These are phyloP conservation scores for Clytia hemisphaerica DNA, from an alignment of 30 jellyfish, hydroid and myxozoan genomes.

Conservation along the genomic window DNA sequence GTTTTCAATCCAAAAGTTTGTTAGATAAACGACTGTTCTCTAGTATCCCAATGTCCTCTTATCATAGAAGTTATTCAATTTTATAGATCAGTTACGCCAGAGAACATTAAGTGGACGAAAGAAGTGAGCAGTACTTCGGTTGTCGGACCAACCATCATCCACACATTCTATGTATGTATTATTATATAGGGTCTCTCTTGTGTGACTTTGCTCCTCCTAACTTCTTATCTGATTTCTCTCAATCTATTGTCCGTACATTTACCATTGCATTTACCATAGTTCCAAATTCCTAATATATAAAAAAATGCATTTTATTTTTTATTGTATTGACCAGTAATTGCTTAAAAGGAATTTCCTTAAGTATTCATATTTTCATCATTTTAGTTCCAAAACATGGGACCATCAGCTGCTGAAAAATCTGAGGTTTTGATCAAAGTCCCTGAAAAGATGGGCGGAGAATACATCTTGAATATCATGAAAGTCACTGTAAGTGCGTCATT, in stretches of 20 bases:
- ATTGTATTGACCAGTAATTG: too few species aligned
- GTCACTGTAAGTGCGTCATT: conserved; percentile 59
- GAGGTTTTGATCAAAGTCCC: conserved; percentile 53
- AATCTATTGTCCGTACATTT: too few species aligned
- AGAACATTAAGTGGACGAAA: conserved; percentile 39
- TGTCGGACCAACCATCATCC: conserved; percentile 51
- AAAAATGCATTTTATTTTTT: too few species aligned
- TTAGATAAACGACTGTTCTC: too few species aligned
- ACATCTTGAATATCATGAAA: conserved; percentile 47
- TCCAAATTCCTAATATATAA: too few species aligned
- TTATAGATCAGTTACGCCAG: conserved; percentile 59
- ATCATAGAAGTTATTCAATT: not conserved
- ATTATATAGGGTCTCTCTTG: too few species aligned
- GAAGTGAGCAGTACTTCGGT: not conserved
- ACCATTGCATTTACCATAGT: too few species aligned
- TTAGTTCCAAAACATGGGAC: conserved; percentile 87
- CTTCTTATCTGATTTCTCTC: too few species aligned
- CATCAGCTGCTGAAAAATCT: conserved; percentile 71
- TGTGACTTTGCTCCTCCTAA: too few species aligned
- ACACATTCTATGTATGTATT: conserved; percentile 67
- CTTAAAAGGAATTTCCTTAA: too few species aligned
- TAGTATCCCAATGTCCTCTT: too few species aligned
- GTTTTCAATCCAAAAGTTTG: too few species aligned
- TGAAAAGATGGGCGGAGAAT: conserved; percentile 34
- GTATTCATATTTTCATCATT: conserved; percentile 1